Conservation (phyloP, 2,113 vertebrate genomes). For the Thymallus thymallus region DNA sequence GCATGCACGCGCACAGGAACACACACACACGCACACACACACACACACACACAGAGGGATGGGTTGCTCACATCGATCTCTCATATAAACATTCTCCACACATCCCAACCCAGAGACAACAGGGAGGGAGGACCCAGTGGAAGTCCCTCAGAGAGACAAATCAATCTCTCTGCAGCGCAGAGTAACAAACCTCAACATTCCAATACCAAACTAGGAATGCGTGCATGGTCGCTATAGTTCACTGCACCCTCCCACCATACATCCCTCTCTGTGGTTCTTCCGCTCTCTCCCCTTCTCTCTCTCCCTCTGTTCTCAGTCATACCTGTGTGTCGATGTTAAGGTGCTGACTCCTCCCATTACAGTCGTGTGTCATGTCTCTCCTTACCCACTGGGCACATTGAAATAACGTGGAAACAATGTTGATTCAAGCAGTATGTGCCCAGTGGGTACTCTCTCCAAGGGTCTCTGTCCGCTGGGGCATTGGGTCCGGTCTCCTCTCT, state of each 20-base stretch:
- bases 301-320: too few relatives aligned
- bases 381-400: too few relatives aligned
- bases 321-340: too few relatives aligned
- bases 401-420: too few relatives aligned
- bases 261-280: too few relatives aligned
- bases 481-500: slow-evolving; percentile 23
- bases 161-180: slow-evolving; percentile 58
- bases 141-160: slow-evolving; percentile 57
- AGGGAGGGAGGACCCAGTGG: slow-evolving; percentile 27
- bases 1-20: slow-evolving; percentile 15
- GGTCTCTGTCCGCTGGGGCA: neutral
- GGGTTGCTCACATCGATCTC: neutral
- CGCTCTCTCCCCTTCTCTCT: slow-evolving; percentile 13
- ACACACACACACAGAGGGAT: neutral
- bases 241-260: slow-evolving; percentile 14
- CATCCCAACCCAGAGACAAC: slow-evolving; percentile 22
- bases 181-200: slow-evolving; percentile 67
- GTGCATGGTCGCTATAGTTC: slow-evolving; percentile 37
- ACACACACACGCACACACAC: slow-evolving; percentile 28
- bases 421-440: too few relatives aligned
- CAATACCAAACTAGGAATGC: slow-evolving; percentile 52
- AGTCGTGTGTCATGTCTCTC: neutral
- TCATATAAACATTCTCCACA: slow-evolving; percentile 36
- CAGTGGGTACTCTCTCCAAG: neutral
- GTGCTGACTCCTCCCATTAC: neutral